Evolutionary conservation across 2,113 vertebrate genomes (phyloP), one percentile per base, ranked within the genome.

Genomic region (Lycaon pictus): DNA sequence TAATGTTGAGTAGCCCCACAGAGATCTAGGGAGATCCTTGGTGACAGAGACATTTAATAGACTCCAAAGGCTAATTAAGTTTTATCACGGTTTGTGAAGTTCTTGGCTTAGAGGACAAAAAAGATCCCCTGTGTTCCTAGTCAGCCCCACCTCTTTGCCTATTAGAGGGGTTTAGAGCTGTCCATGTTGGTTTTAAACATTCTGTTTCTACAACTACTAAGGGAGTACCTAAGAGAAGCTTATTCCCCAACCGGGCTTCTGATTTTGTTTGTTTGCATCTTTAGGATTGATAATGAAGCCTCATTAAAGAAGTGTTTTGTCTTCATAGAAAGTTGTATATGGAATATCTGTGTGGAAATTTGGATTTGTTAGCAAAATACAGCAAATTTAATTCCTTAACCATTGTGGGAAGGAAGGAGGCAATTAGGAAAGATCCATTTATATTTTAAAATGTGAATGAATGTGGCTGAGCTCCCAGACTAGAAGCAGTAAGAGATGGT

Each of bases 311-410:
- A 83, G 7, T 29, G 16, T 32, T 71, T 84, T 72, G 32, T 56
- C 43, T 96, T 97, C 27, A 51, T 48, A 81, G 67, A 58, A 92
- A 89, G 53, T 71, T 81, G 35, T 79, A 2, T 74, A 19, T 93
- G n/a, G 71, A 69, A 71, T 83, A 77, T 83, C 60, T 85, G 29
- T 91, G 27, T 86, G 55, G 58, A 88, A 80, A 56, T 80, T 62
- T 91, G 56, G 37, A 35, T 89, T 98, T 11, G 32, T 72, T 92
- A 29, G 43, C 76, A 87, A 92, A 76, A 88, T 79, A 48, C 60
- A 88, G 9, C 58, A 71, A 81, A 67, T 71, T 84, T 51, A 92
- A 84, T 88, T 88, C 43, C 8, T 80, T 94, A 84, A 37, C 83
- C 60, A 56, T 7, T 88, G 7, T 79, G 20, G 32, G 74, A 92